Base-by-base conservation (phyloP, 2,888 invertebrate genomes). In the Thyatira batis region DNA sequence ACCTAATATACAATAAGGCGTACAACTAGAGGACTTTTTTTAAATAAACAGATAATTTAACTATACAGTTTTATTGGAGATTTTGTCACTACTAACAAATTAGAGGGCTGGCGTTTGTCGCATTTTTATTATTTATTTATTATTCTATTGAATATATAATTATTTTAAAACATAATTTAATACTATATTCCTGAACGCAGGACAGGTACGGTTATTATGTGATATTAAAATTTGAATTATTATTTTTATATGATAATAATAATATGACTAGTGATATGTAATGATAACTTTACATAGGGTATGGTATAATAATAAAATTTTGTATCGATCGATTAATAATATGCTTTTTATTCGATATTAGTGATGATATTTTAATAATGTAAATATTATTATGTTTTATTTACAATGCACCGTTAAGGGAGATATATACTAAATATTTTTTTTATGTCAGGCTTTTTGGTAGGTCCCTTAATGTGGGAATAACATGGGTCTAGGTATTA, bases 261-360 rank as follows among this genome's bases (percentile, higher is more conserved):
- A 82, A 82, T 85, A 86, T 91, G 91, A 91, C 91, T 91, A 91
- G 91, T 90, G 89, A 91, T 91, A 91, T 91, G 91, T 89, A 82
- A 88, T 80, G 86, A 88, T 86, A 89, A 87, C 85, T 87, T 82
- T 87, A 85, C 81, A 84, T 80, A 83, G 74, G 76, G 73, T 79
- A 23, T 54, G 55, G 63, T 65, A 66, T 20, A 33, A 58, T 54
- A 58, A 52, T 13, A 55, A 52, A 49, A 60, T 52, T 58, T 56
- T 49, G 60, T 54, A 65, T 62, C 65, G 69, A 74, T n/a, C n/a
- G 68, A 75, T 76, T 68, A 58, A 62, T 62, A 53, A 13, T 39
- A 17, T 39, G 39, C 13, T 39, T 52, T 39, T 53, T 55, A 57
- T 62, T 63, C 43, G 58, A 62, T 57, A 56, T 63, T 55, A 53